phyloP scores from a whole-genome alignment of 2,888 invertebrate genomes.

The Rambutsinella grinnellia region DNA sequence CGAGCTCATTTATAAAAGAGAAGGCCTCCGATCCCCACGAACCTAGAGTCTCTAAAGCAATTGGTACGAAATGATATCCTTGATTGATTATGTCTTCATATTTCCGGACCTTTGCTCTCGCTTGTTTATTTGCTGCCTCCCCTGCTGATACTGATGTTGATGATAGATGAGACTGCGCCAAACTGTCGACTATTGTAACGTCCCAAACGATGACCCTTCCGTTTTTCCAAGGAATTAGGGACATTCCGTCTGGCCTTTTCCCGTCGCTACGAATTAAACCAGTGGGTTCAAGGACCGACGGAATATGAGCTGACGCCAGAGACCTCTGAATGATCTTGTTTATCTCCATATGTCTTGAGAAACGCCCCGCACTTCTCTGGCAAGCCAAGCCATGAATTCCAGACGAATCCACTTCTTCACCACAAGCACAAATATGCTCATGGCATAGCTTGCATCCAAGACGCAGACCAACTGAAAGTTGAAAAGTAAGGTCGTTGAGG shows the following conservation, averaged over 20 bases:
- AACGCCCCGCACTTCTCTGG: background rate
- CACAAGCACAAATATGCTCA: constrained; percentile 9
- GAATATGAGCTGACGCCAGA: background rate
- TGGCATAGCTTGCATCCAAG: background rate
- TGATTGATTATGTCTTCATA: background rate
- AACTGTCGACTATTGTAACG: constrained; percentile 17
- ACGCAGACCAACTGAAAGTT: constrained; percentile 7
- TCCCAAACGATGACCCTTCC: constrained; percentile 31
- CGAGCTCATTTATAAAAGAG: background rate
- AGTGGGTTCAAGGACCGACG: constrained; percentile 5
- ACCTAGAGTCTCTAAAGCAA: constrained; percentile 24
- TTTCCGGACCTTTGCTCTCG: constrained; percentile 14
- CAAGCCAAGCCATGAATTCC: constrained; percentile 21
- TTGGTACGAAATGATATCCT: background rate
- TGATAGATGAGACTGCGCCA: constrained; percentile 6
- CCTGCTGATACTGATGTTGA: background rate
- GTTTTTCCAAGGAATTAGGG: constrained; percentile 22
- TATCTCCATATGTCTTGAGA: constrained; percentile 3
- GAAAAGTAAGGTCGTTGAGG: constrained; percentile 7
- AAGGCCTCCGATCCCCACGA: constrained; percentile 12
- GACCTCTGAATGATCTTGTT: background rate
- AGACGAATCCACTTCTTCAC: constrained; percentile 3
- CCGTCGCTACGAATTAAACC: background rate
- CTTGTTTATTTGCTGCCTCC: background rate
- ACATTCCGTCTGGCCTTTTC: constrained; percentile 24